Conservation (phyloP, 1,140 invertebrate genomes). For the Mya arenaria region DNA sequence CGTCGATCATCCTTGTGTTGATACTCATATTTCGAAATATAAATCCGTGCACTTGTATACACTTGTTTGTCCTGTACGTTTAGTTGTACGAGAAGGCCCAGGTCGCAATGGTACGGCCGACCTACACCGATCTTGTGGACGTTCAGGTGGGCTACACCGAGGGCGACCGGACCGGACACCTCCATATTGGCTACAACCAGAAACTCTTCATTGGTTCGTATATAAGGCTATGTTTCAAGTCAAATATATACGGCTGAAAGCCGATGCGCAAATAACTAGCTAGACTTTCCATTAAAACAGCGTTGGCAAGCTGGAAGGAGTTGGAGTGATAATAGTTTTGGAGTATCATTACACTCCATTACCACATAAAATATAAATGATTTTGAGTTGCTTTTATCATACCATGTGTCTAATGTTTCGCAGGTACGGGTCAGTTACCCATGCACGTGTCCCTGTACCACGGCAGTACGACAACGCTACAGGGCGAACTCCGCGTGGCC, state of each 20-base stretch:
- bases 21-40: too few species aligned
- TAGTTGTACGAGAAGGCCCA: conserved; percentile 65
- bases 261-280: neutral
- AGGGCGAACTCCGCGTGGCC: conserved; percentile 69
- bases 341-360: too few species aligned
- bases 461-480: conserved; percentile 65
- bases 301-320: too few species aligned
- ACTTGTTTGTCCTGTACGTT: conserved; percentile 34
- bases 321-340: too few species aligned
- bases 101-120: conserved; percentile 62
- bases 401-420: too few species aligned
- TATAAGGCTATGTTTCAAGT: neutral
- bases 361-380: too few species aligned
- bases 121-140: conserved; percentile 50
- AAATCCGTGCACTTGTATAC: too few species aligned
- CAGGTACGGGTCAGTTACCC: conserved; percentile 64
- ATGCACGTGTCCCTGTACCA: conserved; percentile 68
- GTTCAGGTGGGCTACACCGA: conserved; percentile 55
- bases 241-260: neutral
- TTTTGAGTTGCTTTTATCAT: too few species aligned
- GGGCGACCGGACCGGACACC: conserved; percentile 70
- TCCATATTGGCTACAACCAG: conserved; percentile 73
- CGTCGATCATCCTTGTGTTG: too few species aligned
- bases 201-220: conserved; percentile 62
- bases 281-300: too few species aligned